Base-by-base conservation (phyloP, 2,113 vertebrate species). In the Petroica traversi region DNA sequence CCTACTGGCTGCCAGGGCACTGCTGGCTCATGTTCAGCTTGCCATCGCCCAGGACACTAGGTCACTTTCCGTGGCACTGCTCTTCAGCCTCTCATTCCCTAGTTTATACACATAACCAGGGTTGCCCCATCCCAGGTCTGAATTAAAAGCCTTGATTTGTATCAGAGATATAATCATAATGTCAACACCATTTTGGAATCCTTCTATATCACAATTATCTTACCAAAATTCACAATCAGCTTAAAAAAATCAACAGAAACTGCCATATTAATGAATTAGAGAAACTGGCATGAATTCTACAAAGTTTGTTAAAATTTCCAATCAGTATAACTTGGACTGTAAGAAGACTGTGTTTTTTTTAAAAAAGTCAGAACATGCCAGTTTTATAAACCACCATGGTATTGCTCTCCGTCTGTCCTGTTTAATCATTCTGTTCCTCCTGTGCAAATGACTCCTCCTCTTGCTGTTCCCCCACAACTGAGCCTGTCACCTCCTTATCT, bases 41-140 rank as follows among this genome's bases (percentile, higher is more conserved):
- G 0, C 7, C 13, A 5, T 1, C 0, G 1, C 4, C 16, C 45
- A 67, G 38, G 26, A 25, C 4, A 6, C 31, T 22, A 43, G 36
- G 26, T 45, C 19, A 19, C 45, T 73, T n/a, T 59, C 15, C 51
- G 0, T 1, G 1, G 52, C 6, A 1, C n/a, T n/a, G 38, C 45
- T 52, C 12, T 20, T 9, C 51, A 66, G 23, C 8, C 2, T 12
- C 46, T 89, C 25, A n/a, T 26, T 67, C 11, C 11, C n/a, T n/a
- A 40, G 5, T 4, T 26, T 25, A 51, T n/a, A 18, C 36, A 52
- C 31, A 52, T 9, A 52, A 1, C 28, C 28, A 18, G 11, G 7
- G 5, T 1, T 40, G 8, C 9, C 9, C 15, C 9, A 5, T 2
- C 16, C 28, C 28, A 22, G 40, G 9, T 40, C 40, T 46, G 19